Evolutionary conservation across 1,140 invertebrate species (phyloP).

Genomic region (Chelonus insularis): DNA sequence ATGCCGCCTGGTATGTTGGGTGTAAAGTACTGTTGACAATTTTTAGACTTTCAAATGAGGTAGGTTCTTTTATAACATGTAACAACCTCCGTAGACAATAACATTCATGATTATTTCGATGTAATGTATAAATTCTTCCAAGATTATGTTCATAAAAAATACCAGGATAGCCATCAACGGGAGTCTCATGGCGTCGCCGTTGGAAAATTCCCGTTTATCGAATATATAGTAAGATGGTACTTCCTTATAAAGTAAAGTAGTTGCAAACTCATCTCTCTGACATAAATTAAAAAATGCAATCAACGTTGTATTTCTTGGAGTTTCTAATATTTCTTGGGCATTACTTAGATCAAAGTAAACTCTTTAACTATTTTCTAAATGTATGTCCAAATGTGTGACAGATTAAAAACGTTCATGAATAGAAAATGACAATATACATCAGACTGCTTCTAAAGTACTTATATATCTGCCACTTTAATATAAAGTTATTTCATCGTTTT

Average conservation of each 20-base stretch:
- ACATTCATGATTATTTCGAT: conserved; percentile 47
- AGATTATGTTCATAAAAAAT: too few species aligned
- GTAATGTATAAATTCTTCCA: too few species aligned
- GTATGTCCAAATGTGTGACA: too few species aligned
- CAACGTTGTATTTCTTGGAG: conserved; percentile 38
- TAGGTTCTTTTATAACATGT: conserved; percentile 49
- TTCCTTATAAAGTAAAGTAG: conserved; percentile 50
- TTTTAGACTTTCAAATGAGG: conserved; percentile 42
- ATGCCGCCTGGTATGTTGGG: conserved; percentile 20
- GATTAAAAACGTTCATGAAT: too few species aligned
- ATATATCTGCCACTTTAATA: conserved; percentile 41
- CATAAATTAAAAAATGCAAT: conserved; percentile 45
- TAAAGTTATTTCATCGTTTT: too few species aligned
- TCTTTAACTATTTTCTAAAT: conserved; percentile 48
- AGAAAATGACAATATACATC: too few species aligned
- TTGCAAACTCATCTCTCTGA: conserved; percentile 48
- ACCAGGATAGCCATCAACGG: too few species aligned
- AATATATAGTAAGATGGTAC: conserved; percentile 52
- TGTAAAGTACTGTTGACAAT: conserved; percentile 47
- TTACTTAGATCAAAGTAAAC: conserved; percentile 43
- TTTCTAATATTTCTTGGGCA: conserved; percentile 18
- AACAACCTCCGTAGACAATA: conserved; percentile 54
- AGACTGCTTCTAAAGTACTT: conserved; percentile 54
- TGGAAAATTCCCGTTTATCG: conserved; percentile 29
- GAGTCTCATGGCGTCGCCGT: too few species aligned